These are phyloP conservation scores for Baccha elongata DNA, from an alignment of 2,888 invertebrate genomes.

Conservation along the genomic window DNA sequence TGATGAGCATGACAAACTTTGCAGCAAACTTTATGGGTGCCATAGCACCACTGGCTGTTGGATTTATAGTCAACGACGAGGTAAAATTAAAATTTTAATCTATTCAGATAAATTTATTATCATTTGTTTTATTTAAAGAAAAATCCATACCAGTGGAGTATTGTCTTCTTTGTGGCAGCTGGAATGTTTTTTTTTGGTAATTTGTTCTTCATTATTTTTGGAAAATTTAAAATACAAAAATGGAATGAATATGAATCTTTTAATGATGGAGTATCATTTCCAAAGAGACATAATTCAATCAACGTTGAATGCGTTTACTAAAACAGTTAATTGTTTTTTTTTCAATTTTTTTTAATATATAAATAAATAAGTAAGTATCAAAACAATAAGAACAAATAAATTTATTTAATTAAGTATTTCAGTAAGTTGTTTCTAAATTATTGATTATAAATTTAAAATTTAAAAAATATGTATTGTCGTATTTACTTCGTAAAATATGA, in stretches of 20 bases:
- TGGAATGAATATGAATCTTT: constrained; percentile 86
- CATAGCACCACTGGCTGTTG: constrained; percentile 89
- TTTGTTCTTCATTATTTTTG: constrained; percentile 87
- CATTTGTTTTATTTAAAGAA: constrained; percentile 81
- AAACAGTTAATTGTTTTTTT: too few relatives aligned
- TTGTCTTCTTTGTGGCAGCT: constrained; percentile 89
- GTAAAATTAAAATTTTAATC: constrained; percentile 82
- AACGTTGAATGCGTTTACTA: constrained; percentile 11
- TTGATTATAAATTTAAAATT: too few relatives aligned
- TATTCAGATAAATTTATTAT: not conserved
- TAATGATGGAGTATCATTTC: not conserved
- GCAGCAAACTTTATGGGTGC: constrained; percentile 90
- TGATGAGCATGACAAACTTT: constrained; percentile 85
- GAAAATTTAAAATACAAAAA: constrained; percentile 86
- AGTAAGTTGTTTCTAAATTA: too few relatives aligned
- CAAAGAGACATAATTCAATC: not conserved
- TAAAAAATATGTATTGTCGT: too few relatives aligned
- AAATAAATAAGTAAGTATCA: too few relatives aligned
- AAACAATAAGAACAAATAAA: too few relatives aligned
- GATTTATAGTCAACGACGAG: constrained; percentile 86
- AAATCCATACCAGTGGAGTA: constrained; percentile 87
- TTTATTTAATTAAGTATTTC: too few relatives aligned
- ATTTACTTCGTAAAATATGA: too few relatives aligned
- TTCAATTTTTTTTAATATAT: too few relatives aligned
- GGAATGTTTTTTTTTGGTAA: constrained; percentile 87